phyloP scores from a whole-genome alignment of 2,888 invertebrate genomes.

The Geotrupes spiniger region DNA sequence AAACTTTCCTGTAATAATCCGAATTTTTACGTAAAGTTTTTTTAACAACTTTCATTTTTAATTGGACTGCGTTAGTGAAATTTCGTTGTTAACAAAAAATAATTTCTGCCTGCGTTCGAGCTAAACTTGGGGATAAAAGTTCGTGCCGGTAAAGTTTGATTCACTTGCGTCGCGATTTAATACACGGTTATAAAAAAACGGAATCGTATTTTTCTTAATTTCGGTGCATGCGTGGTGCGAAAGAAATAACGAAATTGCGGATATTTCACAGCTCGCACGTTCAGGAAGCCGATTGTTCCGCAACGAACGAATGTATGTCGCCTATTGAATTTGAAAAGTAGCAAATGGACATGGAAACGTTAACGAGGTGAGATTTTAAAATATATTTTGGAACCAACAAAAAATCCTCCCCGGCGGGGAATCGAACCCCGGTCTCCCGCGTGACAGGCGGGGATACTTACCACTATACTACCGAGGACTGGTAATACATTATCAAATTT shows the following conservation, averaged over 20 bases:
- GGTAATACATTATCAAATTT: background rate
- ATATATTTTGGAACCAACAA: slow-evolving; percentile 1
- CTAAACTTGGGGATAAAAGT: no score
- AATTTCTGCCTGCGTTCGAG: no score
- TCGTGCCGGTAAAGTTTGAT: no score
- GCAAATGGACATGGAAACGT: slow-evolving; percentile 8
- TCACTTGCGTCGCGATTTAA: no score
- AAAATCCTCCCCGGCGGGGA: slow-evolving; percentile 30
- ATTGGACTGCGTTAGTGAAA: slow-evolving; percentile 3
- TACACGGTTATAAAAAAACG: no score
- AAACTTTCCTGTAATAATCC: background rate
- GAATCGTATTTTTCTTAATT: slow-evolving; percentile 10
- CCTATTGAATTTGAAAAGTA: background rate
- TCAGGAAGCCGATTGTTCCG: slow-evolving; percentile 4
- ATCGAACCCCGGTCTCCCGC: slow-evolving; percentile 31
- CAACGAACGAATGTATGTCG: background rate
- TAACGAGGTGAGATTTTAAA: slow-evolving; percentile 12
- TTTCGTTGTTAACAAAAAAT: no score
- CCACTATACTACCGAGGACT: slow-evolving; percentile 28
- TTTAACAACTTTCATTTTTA: background rate
- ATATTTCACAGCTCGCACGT: slow-evolving; percentile 11
- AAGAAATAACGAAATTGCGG: slow-evolving; percentile 14
- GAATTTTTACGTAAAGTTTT: background rate
- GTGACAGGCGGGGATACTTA: slow-evolving; percentile 29
- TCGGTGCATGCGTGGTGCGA: slow-evolving; percentile 13